These are phyloP conservation scores for Caranx melampygus DNA, from an alignment of 2,113 vertebrate genomes.

Conservation along the genomic window DNA sequence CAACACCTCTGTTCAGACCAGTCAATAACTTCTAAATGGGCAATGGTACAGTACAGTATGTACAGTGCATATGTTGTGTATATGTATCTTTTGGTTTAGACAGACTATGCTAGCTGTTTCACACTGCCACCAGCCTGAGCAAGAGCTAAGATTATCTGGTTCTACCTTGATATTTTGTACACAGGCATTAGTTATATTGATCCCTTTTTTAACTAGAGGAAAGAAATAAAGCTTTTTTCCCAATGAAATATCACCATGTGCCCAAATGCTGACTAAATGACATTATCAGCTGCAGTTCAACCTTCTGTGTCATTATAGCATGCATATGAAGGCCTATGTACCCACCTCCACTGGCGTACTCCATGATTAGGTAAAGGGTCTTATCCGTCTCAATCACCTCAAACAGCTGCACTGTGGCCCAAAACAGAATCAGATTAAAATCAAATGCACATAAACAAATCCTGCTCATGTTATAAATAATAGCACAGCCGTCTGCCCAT, in stretches of 20 bases:
- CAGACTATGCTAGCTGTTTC: background rate
- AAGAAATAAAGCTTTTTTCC: background rate
- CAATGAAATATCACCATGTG: background rate
- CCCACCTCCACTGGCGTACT: constrained; percentile 92
- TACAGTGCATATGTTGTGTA: too few relatives aligned
- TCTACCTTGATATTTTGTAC: background rate
- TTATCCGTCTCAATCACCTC: constrained; percentile 95
- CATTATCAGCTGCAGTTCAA: background rate
- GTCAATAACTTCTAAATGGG: too few relatives aligned
- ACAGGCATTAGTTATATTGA: background rate
- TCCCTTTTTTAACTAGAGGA: background rate
- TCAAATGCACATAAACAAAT: constrained; percentile 43
- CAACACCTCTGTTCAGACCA: too few relatives aligned
- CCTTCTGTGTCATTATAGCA: constrained; percentile 4
- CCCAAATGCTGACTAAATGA: background rate
- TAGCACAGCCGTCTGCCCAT: constrained; percentile 40
- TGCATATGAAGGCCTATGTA: background rate
- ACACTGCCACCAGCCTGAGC: background rate
- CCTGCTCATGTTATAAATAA: constrained; percentile 38
- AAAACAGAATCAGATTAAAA: constrained; percentile 65
- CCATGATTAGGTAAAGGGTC: constrained; percentile 94
- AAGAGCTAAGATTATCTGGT: background rate
- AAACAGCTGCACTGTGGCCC: constrained; percentile 90
- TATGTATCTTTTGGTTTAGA: too few relatives aligned
- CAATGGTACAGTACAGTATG: too few relatives aligned